Percentiles rank a stretch among this genome's conserved stretches.
Evolutionary conservation across 2,797 vertebrate genomes (phyloP).

Genomic region (Psittacula derbiana): DNA sequence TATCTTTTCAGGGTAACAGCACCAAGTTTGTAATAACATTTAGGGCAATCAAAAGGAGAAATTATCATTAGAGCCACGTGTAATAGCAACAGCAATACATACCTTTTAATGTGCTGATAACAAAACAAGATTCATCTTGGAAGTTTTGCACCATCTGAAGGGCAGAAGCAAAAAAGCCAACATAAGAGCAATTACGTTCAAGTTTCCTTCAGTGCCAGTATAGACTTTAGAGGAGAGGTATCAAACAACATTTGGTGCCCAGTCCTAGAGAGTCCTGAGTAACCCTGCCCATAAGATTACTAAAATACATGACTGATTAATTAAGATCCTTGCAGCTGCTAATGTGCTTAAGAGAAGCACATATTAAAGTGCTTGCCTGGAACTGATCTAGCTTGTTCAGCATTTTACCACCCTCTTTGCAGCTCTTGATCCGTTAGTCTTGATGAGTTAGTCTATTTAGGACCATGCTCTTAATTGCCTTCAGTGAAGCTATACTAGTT

Average conservation of each 20-base stretch:
- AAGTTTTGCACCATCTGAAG: conserved; percentile 94
- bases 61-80: background rate
- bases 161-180: conserved; percentile 27
- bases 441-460: background rate
- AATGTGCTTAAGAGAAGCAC: background rate
- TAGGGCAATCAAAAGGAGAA: background rate
- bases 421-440: background rate
- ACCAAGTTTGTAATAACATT: background rate
- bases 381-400: background rate
- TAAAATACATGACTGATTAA: background rate
- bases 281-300: background rate
- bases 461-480: background rate
- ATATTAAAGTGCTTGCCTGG: background rate
- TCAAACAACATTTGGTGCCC: background rate
- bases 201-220: background rate
- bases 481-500: background rate
- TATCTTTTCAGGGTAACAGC: background rate
- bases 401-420: background rate
- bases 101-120: conserved; percentile 91
- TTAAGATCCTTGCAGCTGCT: background rate
- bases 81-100: conserved; percentile 8
- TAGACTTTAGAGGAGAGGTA: background rate
- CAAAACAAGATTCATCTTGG: conserved; percentile 90
- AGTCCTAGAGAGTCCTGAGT: background rate
- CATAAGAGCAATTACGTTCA: background rate